Evolutionary conservation across 1,140 invertebrate genomes (phyloP), one percentile per base, ranked within the genome.

Genomic region (Tenebrio molitor): DNA sequence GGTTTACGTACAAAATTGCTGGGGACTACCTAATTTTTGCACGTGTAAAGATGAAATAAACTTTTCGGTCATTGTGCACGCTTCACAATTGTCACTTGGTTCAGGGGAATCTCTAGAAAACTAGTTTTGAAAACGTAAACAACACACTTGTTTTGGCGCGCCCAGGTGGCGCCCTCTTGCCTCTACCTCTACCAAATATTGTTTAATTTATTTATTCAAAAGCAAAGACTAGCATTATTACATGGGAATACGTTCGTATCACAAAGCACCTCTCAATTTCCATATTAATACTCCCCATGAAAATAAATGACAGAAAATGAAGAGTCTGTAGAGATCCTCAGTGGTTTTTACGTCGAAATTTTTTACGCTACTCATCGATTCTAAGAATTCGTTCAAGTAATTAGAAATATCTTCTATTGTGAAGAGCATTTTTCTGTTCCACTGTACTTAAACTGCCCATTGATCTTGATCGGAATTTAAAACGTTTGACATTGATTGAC

Each of bases 1-100:
- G 46, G 33, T 21, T 68, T 72, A 12, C 25, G 50, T 46, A 63
- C 42, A 29, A 69, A 10, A 33, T 25, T 33, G 4, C 41, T n/a
- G n/a, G n/a, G 42, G 19, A 36, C 71, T 80, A 82, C 81, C 78
- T 39, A 82, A 63, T 76, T 82, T 82, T 75, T 81, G 72, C 39
- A 82, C 78, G 71, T 77, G 77, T 23, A 71, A 10, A n/a, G 80
- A 79, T 19, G 75, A 74, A 41, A 82, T 80, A 65, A 33, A 78
- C 66, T 78, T 71, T 6, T 76, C 75, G 21, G 58, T 62, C 77
- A 79, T 79, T 64, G 15, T 73, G 25, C n/a, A 6, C 0, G 14
- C 17, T 53, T 44, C 6, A n/a, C 21, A 10, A n/a, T 17, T 34
- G 8, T n/a, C 15, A 5, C 10, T 34, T 34, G 6, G 4, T 65